Evolutionary conservation across 35 echinoderm and acorn worm species (phyloP), one percentile per base, ranked within the genome.

Genomic region (Hemicentrotus pulcherrimus): DNA sequence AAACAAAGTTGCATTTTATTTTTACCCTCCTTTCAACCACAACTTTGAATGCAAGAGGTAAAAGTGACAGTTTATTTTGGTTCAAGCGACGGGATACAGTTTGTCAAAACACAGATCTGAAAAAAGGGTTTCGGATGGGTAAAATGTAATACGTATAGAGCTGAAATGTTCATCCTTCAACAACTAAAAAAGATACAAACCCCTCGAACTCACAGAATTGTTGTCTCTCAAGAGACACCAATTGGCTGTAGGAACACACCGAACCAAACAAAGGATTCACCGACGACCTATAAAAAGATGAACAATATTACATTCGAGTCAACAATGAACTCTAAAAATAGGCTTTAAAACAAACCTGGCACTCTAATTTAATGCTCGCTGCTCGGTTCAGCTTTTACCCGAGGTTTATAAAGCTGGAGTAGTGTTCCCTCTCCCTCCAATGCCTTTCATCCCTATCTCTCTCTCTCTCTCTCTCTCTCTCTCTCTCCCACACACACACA

Each of bases 291-390:
- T 22, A 78, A 78, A n/a, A 78, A 28, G 65, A 78, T 30, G 65
- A 9, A 11, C 50, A 55, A 28, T 4, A 28, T 78, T 78, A n/a
- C 65, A 2, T 78, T 78, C 65, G 65, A 78, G 24, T 78, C 65
- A 78, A 78, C 65, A n/a, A 5, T 78, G 65, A 78, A 78, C 65
- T 78, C 65, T 78, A 78, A 78, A 78, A 78, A 78, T 78, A 78
- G 65, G 4, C 5, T 78, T 28, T 28, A 78, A n/a, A 78, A 78
- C 24, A 4, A 78, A n/a, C 65, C 65, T 8, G 9, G 65, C 65
- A 78, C 28, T 78, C 19, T 22, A 18, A 7, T 78, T 4, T 22
- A 78, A 78, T 78, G 65, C 24, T 78, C 2, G 18, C 65, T 28
- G 28, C 65, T 78, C 65, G 6, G 0, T 78, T 4, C 2, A 78